phyloP scores from a whole-genome alignment of 2,888 invertebrate genomes.

The Athalia circularis region DNA sequence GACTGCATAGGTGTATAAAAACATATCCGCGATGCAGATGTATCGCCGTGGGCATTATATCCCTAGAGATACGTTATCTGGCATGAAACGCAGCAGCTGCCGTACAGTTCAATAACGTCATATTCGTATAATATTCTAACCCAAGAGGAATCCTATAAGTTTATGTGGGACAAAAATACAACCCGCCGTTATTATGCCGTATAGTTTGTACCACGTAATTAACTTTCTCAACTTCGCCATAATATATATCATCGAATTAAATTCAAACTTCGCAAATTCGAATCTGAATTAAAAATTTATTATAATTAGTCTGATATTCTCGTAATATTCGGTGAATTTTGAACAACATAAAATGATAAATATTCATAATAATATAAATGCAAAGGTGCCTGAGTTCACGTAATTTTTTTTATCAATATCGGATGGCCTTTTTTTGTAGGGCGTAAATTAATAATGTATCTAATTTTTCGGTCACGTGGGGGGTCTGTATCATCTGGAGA shows the following conservation, averaged over 20 bases:
- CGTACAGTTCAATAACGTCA: slow-evolving; percentile 1
- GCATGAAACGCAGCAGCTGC: slow-evolving; percentile 3
- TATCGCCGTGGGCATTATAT: background rate
- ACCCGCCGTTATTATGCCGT: background rate
- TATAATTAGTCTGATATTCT: too few species aligned
- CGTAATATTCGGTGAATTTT: too few species aligned
- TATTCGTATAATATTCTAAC: background rate
- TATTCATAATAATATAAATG: too few species aligned
- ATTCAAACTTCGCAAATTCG: too few species aligned
- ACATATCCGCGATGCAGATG: background rate
- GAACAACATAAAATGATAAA: too few species aligned
- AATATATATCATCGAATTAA: too few species aligned
- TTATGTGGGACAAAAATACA: background rate
- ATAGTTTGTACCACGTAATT: too few species aligned
- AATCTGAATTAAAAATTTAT: too few species aligned
- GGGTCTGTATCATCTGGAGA: background rate
- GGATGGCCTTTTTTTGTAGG: background rate
- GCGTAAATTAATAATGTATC: background rate
- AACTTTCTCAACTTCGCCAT: too few species aligned
- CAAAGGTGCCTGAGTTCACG: background rate
- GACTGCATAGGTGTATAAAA: background rate
- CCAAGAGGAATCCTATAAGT: background rate
- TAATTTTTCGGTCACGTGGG: slow-evolving; percentile 33
- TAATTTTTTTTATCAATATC: slow-evolving; percentile 11
- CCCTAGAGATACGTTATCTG: slow-evolving; percentile 1